A percentile compares a stretch with the other conserved stretches of the same genome.
phyloP scores from a whole-genome alignment of 37 sponge, comb jelly and placozoan genomes.

The Halichondria panicea region DNA sequence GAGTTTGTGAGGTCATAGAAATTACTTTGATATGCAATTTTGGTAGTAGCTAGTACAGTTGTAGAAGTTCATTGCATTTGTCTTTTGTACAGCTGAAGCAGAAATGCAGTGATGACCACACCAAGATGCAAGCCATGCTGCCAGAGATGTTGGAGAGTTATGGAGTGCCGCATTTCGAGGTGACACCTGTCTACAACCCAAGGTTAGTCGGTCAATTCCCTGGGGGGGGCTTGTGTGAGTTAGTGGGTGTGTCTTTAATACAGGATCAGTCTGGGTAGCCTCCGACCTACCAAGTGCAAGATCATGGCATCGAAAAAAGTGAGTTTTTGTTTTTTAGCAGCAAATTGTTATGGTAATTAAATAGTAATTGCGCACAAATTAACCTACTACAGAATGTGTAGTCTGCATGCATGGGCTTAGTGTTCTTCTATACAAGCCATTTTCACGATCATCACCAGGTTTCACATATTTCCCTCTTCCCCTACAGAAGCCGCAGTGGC shows the following conservation, averaged over 20 bases:
- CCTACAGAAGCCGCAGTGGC: constrained; percentile 74
- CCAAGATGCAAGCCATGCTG: constrained; percentile 52
- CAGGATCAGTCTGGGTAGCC: constrained; percentile 51
- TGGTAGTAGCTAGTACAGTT: background rate
- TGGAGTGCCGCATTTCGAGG: background rate
- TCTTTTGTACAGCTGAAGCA: constrained; percentile 35
- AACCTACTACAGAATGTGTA: background rate
- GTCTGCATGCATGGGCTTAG: background rate
- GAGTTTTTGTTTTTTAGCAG: constrained; percentile 9
- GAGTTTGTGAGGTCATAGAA: background rate
- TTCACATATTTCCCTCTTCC: background rate
- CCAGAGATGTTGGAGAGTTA: constrained; percentile 21
- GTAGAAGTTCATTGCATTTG: background rate
- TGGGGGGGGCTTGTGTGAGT: too few species aligned
- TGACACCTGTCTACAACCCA: constrained; percentile 67
- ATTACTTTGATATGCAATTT: background rate
- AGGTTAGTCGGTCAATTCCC: constrained; percentile 33
- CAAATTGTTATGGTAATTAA: too few species aligned
- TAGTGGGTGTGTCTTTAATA: background rate
- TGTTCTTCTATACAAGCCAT: background rate
- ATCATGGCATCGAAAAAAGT: constrained; percentile 65
- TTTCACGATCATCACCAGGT: background rate
- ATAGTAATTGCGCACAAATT: too few species aligned
- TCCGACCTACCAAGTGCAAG: constrained; percentile 54
- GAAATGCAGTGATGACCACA: constrained; percentile 37